A percentile compares a stretch with the other conserved stretches of the same genome.
These are phyloP conservation scores for Anniella stebbinsi DNA, from an alignment of 2,797 vertebrate species.

Conservation along the genomic window DNA sequence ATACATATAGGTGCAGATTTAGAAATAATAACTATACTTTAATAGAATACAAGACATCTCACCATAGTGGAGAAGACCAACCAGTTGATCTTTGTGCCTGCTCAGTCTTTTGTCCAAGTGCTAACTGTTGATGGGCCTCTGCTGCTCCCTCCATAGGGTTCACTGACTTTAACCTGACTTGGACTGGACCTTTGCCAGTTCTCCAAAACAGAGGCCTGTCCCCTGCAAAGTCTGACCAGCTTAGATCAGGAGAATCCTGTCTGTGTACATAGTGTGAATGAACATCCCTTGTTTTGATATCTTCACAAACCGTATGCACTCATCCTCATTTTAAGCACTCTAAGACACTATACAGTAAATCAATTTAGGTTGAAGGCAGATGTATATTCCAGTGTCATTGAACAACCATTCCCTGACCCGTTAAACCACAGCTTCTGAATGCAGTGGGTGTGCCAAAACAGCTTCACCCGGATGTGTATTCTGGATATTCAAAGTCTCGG, in stretches of 20 bases:
- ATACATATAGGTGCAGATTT: too few species aligned
- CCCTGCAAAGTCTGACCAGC: too few species aligned
- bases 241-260: neutral
- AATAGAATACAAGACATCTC: too few species aligned
- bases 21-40: too few species aligned
- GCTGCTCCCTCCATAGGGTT: too few species aligned
- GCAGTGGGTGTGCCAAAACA: neutral
- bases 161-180: too few species aligned
- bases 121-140: too few species aligned
- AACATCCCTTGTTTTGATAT: neutral
- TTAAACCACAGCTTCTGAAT: neutral
- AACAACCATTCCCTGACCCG: neutral
- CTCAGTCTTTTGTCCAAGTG: too few species aligned
- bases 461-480: constrained; percentile 2
- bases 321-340: neutral
- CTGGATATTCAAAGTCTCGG: neutral
- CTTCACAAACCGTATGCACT: neutral
- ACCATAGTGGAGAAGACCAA: too few species aligned
- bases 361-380: neutral
- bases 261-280: neutral
- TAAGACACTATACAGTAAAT: neutral
- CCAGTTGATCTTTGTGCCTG: too few species aligned
- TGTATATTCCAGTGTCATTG: neutral
- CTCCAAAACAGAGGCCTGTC: too few species aligned
- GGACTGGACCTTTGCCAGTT: too few species aligned